Conservation (phyloP, 2,797 vertebrate genomes). For the Todus mexicanus region DNA sequence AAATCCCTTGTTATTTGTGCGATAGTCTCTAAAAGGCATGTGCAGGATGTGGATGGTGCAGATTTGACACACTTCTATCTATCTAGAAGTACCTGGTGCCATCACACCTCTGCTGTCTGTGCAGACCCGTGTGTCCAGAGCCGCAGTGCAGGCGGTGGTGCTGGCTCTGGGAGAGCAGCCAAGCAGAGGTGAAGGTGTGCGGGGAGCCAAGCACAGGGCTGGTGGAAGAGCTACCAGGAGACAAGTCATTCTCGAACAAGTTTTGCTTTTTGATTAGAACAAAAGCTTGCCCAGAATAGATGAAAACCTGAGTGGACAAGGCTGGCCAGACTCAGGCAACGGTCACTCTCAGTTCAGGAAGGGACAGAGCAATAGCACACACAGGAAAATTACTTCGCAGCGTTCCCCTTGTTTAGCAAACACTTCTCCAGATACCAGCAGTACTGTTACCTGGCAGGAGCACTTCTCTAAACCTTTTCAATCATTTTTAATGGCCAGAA, state of each 20-base stretch:
- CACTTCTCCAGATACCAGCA: background rate
- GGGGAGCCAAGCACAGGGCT: background rate
- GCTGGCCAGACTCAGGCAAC: rapidly evolving
- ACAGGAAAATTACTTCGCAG: background rate
- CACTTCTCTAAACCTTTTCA: constrained; percentile 7
- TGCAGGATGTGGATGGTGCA: background rate
- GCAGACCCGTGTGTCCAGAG: background rate
- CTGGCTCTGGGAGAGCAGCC: background rate
- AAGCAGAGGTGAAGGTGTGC: background rate
- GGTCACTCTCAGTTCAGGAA: background rate
- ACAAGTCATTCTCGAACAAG: background rate
- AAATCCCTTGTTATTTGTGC: background rate
- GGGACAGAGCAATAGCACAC: background rate
- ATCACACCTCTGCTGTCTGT: background rate
- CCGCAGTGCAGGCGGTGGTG: rapidly evolving
- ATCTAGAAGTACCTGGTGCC: background rate
- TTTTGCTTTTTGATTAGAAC: background rate
- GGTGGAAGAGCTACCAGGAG: background rate
- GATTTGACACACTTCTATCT: background rate
- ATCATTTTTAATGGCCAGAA: background rate
- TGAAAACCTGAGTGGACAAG: background rate
- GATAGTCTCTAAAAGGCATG: background rate
- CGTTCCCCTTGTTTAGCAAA: constrained; percentile 39
- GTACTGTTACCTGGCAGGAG: background rate
- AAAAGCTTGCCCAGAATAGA: background rate